phyloP scores from a whole-genome alignment of 2,797 vertebrate species.

The Sebastes taczanowskii region DNA sequence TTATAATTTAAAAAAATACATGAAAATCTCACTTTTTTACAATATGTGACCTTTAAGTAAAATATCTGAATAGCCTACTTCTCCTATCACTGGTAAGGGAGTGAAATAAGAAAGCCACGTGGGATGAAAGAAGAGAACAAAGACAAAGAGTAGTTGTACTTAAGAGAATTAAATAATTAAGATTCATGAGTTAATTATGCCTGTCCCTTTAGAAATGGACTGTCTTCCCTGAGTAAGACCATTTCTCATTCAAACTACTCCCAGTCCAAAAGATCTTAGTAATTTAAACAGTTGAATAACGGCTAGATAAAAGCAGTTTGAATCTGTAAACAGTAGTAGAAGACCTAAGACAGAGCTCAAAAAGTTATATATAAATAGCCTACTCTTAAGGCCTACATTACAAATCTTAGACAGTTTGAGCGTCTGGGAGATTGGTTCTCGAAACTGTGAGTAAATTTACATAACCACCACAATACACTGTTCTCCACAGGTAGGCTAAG shows the following conservation, averaged over 20 bases:
- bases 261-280: not conserved
- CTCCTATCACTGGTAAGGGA: not conserved
- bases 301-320: not conserved
- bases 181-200: not conserved
- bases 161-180: not conserved
- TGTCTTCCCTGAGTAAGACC: not conserved
- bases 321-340: not conserved
- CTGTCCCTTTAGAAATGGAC: not conserved
- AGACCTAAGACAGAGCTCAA: not conserved
- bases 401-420: not conserved
- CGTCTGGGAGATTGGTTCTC: not conserved
- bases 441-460: not conserved
- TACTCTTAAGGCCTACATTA: no score
- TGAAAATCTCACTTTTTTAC: no score
- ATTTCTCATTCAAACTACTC: not conserved
- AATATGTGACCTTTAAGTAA: not conserved
- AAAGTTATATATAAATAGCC: not conserved
- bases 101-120: not conserved
- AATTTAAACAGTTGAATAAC: not conserved
- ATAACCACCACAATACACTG: not conserved
- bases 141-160: not conserved
- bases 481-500: slow-evolving; percentile 7
- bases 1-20: no score
- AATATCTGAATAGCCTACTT: not conserved
- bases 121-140: not conserved